phyloP scores from a whole-genome alignment of 2,888 invertebrate genomes.

The Perizoma affinitatum region DNA sequence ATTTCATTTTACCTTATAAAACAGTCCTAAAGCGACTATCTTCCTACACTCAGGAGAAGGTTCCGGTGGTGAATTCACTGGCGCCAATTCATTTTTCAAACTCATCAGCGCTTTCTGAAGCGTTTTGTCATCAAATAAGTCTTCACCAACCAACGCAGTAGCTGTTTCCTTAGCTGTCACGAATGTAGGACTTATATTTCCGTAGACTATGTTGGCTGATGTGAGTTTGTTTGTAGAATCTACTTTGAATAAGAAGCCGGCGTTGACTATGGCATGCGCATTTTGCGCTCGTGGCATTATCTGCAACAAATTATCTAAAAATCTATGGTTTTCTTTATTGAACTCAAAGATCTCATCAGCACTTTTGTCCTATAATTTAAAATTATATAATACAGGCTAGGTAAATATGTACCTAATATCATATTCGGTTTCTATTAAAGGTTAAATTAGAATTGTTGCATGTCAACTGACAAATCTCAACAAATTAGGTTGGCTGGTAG shows the following conservation, averaged over 20 bases:
- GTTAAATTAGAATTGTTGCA: too few relatives aligned
- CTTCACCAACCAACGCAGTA: constrained; percentile 66
- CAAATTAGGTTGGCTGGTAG: too few relatives aligned
- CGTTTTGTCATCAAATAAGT: constrained; percentile 68
- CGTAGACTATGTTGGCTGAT: constrained; percentile 85
- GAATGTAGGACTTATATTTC: constrained; percentile 84
- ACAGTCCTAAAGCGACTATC: constrained; percentile 88
- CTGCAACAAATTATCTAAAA: constrained; percentile 64
- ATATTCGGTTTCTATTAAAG: too few relatives aligned
- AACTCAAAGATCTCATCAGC: too few relatives aligned
- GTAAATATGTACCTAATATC: too few relatives aligned
- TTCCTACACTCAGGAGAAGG: constrained; percentile 88
- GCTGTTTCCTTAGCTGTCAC: constrained; percentile 85
- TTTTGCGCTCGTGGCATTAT: constrained; percentile 91
- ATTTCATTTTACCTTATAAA: constrained; percentile 87
- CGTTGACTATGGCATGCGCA: constrained; percentile 90
- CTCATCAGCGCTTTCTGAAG: constrained; percentile 77
- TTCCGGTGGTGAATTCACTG: constrained; percentile 86
- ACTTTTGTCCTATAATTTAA: too few relatives aligned
- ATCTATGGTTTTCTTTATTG: neutral
- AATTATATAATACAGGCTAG: too few relatives aligned
- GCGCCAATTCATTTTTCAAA: constrained; percentile 85
- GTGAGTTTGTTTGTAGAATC: constrained; percentile 64
- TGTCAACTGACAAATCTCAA: too few relatives aligned
- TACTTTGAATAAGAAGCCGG: constrained; percentile 87